Conservation (phyloP, 1,140 invertebrate genomes). For the Eumeta japonica region DNA sequence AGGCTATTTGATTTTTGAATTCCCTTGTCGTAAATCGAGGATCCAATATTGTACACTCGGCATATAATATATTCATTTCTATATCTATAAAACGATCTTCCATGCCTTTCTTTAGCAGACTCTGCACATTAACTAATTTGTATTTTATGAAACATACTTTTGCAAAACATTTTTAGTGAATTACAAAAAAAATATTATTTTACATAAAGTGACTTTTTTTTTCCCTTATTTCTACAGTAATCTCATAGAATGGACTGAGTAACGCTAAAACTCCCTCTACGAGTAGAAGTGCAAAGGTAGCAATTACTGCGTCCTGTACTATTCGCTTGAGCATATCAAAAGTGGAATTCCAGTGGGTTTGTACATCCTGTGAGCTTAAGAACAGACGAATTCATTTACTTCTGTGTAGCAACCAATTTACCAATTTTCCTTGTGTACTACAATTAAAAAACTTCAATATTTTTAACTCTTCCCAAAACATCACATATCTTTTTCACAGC, state of each 20-base stretch:
- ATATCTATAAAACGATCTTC: neutral
- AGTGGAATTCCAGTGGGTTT: constrained; percentile 27
- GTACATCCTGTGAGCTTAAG: constrained; percentile 25
- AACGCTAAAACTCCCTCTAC: neutral
- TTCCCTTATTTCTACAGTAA: neutral
- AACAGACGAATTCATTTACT: constrained; percentile 13
- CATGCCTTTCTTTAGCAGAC: neutral
- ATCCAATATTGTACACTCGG: neutral
- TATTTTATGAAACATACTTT: neutral
- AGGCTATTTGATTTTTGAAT: neutral
- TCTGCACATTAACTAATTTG: neutral
- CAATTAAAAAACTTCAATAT: constrained; percentile 18
- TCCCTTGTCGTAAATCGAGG: neutral
- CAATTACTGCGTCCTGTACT: constrained; percentile 10
- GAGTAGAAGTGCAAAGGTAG: constrained; percentile 2
- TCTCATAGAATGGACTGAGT: neutral
- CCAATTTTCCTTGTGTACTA: constrained; percentile 8
- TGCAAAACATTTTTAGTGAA: constrained; percentile 1
- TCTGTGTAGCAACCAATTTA: constrained; percentile 14
- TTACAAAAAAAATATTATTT: neutral
- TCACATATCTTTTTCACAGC: neutral
- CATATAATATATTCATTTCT: neutral
- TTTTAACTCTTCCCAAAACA: constrained; percentile 14
- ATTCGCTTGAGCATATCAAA: constrained; percentile 26
- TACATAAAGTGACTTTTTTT: constrained; percentile 1